phyloP scores from a whole-genome alignment of 2,888 invertebrate species.

The Hermaeophaga mercurialis region DNA sequence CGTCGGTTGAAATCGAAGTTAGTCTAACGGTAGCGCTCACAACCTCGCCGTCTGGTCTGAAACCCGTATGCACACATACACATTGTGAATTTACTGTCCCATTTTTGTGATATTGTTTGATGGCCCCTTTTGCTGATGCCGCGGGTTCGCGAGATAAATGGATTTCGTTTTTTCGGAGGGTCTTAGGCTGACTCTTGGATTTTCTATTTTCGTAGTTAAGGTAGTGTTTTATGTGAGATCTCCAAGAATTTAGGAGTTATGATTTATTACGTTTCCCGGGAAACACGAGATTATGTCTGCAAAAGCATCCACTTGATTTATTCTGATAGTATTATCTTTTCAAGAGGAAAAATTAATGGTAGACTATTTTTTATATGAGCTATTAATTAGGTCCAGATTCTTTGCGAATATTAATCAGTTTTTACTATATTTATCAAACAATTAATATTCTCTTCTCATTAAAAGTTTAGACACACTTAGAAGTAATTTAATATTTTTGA shows the following conservation, averaged over 20 bases:
- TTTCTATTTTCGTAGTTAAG: constrained; percentile 20
- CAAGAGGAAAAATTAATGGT: neutral
- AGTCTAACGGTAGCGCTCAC: constrained; percentile 23
- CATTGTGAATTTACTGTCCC: constrained; percentile 14
- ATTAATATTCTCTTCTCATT: too few species aligned
- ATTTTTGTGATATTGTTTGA: constrained; percentile 20
- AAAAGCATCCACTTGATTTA: constrained; percentile 23
- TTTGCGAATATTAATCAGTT: too few species aligned
- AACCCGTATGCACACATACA: neutral
- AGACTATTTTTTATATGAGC: too few species aligned
- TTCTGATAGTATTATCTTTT: constrained; percentile 13
- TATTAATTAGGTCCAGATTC: too few species aligned
- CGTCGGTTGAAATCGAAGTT: constrained; percentile 33
- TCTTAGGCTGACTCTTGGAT: constrained; percentile 12
- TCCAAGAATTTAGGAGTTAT: constrained; percentile 17
- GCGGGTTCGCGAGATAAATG: constrained; percentile 1
- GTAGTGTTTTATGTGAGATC: neutral
- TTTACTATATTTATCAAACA: too few species aligned
- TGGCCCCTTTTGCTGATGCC: constrained; percentile 7
- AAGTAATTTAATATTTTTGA: too few species aligned
- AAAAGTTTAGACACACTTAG: too few species aligned
- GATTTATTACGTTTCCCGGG: constrained; percentile 19
- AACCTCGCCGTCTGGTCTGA: constrained; percentile 12
- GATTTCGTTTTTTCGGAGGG: neutral
- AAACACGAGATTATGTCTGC: constrained; percentile 14